phyloP scores from a whole-genome alignment of 2,888 invertebrate species.

The Drosophila affinis region DNA sequence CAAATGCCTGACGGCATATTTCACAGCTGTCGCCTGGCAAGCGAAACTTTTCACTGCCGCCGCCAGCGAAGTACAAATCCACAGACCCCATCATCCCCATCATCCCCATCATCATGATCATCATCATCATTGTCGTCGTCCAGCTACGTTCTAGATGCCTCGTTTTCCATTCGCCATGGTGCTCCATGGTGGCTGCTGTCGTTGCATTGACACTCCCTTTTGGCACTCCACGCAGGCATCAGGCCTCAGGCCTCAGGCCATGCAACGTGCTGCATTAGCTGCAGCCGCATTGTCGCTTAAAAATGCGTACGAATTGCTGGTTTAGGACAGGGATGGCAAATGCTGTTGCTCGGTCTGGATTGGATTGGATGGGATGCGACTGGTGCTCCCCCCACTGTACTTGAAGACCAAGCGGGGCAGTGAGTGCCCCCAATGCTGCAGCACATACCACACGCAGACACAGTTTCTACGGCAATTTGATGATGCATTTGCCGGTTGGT shows the following conservation, averaged over 20 bases:
- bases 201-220: constrained; percentile 69
- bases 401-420: background rate
- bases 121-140: constrained; percentile 26
- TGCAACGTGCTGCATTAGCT: constrained; percentile 61
- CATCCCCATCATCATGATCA: constrained; percentile 40
- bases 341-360: constrained; percentile 15
- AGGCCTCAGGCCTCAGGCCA: constrained; percentile 47
- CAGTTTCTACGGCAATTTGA: constrained; percentile 38
- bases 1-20: constrained; percentile 80
- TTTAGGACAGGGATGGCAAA: constrained; percentile 41
- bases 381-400: background rate
- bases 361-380: constrained; percentile 9
- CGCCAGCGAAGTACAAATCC: constrained; percentile 44
- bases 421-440: constrained; percentile 43
- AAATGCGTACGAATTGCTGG: constrained; percentile 66
- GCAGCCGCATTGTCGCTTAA: constrained; percentile 57
- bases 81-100: background rate
- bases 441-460: constrained; percentile 66
- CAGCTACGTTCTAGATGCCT: constrained; percentile 2
- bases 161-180: constrained; percentile 14
- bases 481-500: constrained; percentile 13
- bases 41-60: constrained; percentile 68
- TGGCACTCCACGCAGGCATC: constrained; percentile 52
- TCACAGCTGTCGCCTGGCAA: constrained; percentile 77
- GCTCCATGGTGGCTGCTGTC: constrained; percentile 17